A percentile compares a stretch with the other conserved stretches of the same genome.
Conservation (phyloP, 2,797 vertebrate genomes). For the Sebastolobus altivelis region DNA sequence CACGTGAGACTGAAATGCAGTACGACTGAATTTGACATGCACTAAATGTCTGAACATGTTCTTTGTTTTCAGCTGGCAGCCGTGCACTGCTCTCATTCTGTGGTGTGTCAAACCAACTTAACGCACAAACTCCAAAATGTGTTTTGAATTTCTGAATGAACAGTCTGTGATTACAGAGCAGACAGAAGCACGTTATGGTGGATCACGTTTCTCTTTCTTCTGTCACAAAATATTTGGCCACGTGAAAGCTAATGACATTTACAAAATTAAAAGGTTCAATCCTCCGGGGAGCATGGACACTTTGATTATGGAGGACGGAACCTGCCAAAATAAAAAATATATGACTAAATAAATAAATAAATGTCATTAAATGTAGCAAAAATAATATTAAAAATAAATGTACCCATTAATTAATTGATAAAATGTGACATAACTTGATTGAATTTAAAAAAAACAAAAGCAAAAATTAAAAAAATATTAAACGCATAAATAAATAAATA, state of each 20-base stretch:
- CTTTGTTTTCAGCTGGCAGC: conserved; percentile 39
- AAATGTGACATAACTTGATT: too few species aligned
- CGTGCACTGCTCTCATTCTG: not conserved
- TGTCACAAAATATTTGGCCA: conserved; percentile 1
- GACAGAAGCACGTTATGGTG: not conserved
- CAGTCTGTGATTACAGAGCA: conserved; percentile 29
- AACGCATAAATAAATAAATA: too few species aligned
- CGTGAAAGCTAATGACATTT: not conserved
- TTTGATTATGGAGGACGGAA: too few species aligned
- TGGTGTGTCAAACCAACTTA: conserved; percentile 22
- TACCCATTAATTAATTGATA: too few species aligned
- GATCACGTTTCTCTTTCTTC: conserved; percentile 4
- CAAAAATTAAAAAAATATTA: too few species aligned
- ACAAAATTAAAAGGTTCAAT: conserved; percentile 1
- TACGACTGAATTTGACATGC: conserved; percentile 35
- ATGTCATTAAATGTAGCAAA: too few species aligned
- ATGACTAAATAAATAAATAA: too few species aligned
- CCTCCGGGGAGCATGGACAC: not conserved
- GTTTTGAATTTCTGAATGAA: conserved; percentile 29
- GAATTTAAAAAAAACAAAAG: too few species aligned
- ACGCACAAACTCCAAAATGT: conserved; percentile 21
- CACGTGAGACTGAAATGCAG: not conserved
- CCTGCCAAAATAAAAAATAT: too few species aligned
- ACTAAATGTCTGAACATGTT: conserved; percentile 25
- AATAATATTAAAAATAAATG: too few species aligned